Percentiles rank a stretch among this genome's conserved stretches.
Evolutionary conservation across 2,113 vertebrate species (phyloP).

Genomic region (Erythrocebus patas): DNA sequence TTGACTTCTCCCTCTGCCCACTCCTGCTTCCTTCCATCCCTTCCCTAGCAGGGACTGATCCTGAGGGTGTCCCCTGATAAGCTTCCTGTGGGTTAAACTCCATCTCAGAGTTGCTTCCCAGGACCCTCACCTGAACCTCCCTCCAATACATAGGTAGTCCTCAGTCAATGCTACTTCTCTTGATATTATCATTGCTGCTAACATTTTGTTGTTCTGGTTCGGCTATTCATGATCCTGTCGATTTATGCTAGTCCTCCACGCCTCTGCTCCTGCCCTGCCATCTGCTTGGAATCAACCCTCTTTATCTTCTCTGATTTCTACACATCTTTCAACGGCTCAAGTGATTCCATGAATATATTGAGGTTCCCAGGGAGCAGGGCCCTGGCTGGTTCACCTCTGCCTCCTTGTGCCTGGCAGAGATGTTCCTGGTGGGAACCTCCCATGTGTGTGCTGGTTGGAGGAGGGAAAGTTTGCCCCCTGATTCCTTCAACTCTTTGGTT

Average conservation of each 20-base stretch:
- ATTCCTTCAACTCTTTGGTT: neutral
- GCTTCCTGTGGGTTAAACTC: neutral
- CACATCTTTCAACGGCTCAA: neutral
- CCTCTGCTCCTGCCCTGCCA: neutral
- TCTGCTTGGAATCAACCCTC: neutral
- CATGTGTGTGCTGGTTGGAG: accelerated
- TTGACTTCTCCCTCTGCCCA: neutral
- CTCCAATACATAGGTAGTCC: neutral
- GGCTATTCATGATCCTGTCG: too few species aligned
- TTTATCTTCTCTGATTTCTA: neutral
- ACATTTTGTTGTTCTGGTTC: neutral
- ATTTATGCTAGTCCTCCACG: too few species aligned
- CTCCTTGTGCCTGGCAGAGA: neutral
- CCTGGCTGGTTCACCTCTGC: neutral
- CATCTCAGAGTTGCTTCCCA: neutral
- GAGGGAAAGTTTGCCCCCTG: neutral
- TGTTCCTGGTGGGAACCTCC: neutral
- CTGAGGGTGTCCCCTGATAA: neutral
- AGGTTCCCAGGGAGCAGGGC: neutral
- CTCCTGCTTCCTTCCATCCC: neutral
- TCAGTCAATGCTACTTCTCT: accelerated
- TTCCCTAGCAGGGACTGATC: neutral
- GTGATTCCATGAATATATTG: neutral
- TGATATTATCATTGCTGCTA: accelerated
- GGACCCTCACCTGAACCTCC: neutral